phyloP scores from a whole-genome alignment of 2,888 invertebrate species.

The Zygaena filipendulae region DNA sequence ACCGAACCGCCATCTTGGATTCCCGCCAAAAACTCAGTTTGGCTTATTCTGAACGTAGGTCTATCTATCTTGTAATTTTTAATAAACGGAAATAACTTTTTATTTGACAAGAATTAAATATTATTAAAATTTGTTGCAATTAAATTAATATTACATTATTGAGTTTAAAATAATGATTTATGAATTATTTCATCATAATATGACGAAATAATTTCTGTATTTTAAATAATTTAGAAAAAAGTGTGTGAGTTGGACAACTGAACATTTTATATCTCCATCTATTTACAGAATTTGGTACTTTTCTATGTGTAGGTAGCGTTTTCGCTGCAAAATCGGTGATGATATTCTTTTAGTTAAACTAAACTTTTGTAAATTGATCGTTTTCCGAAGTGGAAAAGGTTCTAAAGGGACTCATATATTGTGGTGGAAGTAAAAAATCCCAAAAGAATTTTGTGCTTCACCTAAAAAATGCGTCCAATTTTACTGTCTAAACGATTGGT shows the following conservation, averaged over 20 bases:
- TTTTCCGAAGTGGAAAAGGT: slow-evolving; percentile 50
- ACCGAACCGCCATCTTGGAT: too few species aligned
- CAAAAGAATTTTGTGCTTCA: slow-evolving; percentile 55
- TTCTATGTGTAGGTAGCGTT: slow-evolving; percentile 67
- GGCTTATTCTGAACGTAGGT: too few species aligned
- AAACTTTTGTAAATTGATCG: slow-evolving; percentile 65
- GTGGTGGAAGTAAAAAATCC: slow-evolving; percentile 60
- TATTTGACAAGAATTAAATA: too few species aligned
- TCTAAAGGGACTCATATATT: slow-evolving; percentile 49
- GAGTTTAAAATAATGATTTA: too few species aligned
- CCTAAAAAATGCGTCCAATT: slow-evolving; percentile 66
- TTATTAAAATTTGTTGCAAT: too few species aligned
- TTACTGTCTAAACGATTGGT: slow-evolving; percentile 63
- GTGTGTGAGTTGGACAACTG: slow-evolving; percentile 49
- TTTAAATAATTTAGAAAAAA: too few species aligned
- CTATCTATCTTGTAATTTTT: too few species aligned
- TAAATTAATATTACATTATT: too few species aligned
- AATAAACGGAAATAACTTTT: too few species aligned
- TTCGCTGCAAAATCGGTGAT: slow-evolving; percentile 74
- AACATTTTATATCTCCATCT: slow-evolving; percentile 74
- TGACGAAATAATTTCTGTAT: too few species aligned
- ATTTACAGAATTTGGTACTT: slow-evolving; percentile 79
- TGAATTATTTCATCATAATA: too few species aligned
- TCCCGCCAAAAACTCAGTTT: too few species aligned
- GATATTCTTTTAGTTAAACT: slow-evolving; percentile 69